Evolutionary conservation across 2,797 vertebrate genomes (phyloP), one percentile per base, ranked within the genome.

Genomic region (Danio aesculapii): DNA sequence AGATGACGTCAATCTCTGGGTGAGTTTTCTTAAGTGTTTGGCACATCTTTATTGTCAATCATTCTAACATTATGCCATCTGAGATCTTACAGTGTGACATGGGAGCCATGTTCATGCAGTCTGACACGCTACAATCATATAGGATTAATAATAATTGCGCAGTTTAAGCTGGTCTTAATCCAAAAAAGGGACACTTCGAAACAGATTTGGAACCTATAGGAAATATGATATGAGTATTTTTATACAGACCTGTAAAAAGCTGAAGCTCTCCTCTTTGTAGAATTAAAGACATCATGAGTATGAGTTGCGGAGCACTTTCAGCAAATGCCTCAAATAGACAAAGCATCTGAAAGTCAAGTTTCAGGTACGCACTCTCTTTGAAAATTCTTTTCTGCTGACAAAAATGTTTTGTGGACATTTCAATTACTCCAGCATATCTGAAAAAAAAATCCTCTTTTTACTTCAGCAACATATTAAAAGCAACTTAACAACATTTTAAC

Each of bases 271-370:
- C 89, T 0, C 74, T 92, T 69, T 44, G 90, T 77, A 97, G 77
- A 1, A 94, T 70, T 49, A 94, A 77, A 17, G 93, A 88, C 75
- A 97, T 89, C 84, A 95, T 92, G 81, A 99, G 92, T 2, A 91
- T 91, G 52, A 99, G 91, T 90, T 99, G 97, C 0, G 98, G 97
- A 0, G 94, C 86, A 44, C 94, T 96, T 90, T 99, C 97, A 1
- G 97, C 85, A 84, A 98, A 99, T 0, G 95, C 93, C 93, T 98
- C 95, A 0, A 99, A 89, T 74, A 99, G 90, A 13, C 95, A 93
- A 87, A 99, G 92, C 93, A 98, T 90, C 81, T 93, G 94, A 87
- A 99, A 94, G 80, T 99, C 97, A 1, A 96, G 92, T 19, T 84
- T 93, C 76, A 96, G 88, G 88, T 72, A 95, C 61, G 88, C 90